These are phyloP conservation scores for Orussus abietinus DNA, from an alignment of 1,140 invertebrate species.

Conservation along the genomic window DNA sequence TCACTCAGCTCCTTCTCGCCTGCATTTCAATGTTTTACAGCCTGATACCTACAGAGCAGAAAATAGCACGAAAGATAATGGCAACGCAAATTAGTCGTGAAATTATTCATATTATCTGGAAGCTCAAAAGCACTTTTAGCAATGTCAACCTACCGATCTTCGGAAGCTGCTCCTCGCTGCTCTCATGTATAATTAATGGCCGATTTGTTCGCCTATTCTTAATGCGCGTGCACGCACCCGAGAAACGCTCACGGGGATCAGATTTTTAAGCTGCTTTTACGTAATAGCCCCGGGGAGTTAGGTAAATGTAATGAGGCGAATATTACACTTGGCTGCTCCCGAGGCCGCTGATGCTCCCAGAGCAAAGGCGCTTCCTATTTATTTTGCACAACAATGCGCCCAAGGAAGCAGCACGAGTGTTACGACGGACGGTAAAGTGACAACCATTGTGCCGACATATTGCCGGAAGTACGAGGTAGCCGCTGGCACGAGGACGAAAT, in stretches of 20 bases:
- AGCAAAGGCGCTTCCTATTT: slow-evolving; percentile 5
- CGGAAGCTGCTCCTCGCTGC: background rate
- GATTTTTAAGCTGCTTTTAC: slow-evolving; percentile 19
- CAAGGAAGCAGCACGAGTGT: slow-evolving; percentile 15
- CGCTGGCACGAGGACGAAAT: too few species aligned
- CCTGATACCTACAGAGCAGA: too few species aligned
- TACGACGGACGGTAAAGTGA: background rate
- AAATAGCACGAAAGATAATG: too few species aligned
- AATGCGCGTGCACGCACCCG: background rate
- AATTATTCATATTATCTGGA: too few species aligned
- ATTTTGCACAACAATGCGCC: slow-evolving; percentile 16
- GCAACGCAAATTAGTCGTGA: too few species aligned
- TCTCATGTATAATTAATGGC: slow-evolving; percentile 11
- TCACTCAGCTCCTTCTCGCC: too few species aligned
- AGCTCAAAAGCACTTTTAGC: too few species aligned
- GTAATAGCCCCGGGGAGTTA: slow-evolving; percentile 18
- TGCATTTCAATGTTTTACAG: too few species aligned
- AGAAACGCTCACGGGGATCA: slow-evolving; percentile 12
- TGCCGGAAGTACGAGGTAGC: too few species aligned
- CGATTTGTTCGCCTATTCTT: slow-evolving; percentile 7
- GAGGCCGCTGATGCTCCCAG: slow-evolving; percentile 2
- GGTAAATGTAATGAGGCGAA: slow-evolving; percentile 29
- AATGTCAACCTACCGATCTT: too few species aligned
- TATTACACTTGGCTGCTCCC: slow-evolving; percentile 28
- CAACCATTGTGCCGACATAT: background rate